These are phyloP conservation scores for Micrastur ruficollis DNA, from an alignment of 2,797 vertebrate species.

Conservation along the genomic window DNA sequence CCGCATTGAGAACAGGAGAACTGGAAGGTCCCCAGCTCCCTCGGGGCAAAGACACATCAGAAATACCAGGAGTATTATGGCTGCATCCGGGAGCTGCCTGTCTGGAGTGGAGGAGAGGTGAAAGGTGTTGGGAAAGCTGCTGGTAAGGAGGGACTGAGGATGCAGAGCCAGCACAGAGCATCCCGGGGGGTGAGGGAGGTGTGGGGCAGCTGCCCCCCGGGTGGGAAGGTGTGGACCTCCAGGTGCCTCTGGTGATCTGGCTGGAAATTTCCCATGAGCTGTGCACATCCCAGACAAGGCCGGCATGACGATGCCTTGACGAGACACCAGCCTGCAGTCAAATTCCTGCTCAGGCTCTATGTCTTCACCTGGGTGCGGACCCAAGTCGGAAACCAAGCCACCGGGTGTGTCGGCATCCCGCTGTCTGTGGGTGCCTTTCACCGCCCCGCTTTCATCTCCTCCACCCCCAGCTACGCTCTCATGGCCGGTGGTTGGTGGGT, in stretches of 20 bases:
- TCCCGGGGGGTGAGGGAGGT: neutral
- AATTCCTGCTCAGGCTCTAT: neutral
- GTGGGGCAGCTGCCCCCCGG: neutral
- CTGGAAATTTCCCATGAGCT: neutral
- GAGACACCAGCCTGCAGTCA: constrained; percentile 38
- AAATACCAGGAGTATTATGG: neutral
- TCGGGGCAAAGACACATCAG: neutral
- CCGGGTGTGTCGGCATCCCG: neutral
- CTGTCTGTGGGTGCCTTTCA: neutral
- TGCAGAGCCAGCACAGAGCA: neutral
- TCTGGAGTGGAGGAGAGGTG: neutral
- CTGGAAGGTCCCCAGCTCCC: neutral
- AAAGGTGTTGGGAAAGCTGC: neutral
- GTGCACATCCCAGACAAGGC: neutral
- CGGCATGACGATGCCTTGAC: neutral
- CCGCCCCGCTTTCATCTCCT: neutral
- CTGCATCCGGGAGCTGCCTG: neutral
- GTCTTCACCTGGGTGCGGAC: neutral
- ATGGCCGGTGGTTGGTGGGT: neutral
- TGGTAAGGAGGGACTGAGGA: fast-evolving
- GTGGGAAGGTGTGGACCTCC: neutral
- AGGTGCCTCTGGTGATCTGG: neutral
- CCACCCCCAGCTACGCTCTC: neutral
- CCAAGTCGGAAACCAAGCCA: neutral
- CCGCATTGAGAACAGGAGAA: neutral